Evolutionary conservation across 2,113 vertebrate genomes (phyloP), one percentile per base, ranked within the genome.

Genomic region (Naja naja): DNA sequence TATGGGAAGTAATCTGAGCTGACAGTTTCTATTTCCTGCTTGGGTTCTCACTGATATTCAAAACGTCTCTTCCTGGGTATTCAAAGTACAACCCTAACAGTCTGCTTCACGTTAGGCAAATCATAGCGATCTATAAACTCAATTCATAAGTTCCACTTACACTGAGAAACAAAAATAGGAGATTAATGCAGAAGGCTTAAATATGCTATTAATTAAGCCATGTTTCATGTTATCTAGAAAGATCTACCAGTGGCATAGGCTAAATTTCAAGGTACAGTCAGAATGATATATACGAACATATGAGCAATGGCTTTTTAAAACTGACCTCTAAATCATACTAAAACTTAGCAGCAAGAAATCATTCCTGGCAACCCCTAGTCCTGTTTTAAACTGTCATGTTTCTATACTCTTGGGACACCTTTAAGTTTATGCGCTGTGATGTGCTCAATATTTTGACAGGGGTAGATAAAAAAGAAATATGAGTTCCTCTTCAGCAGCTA

Each of bases 361-460:
- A 86, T 93, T 89, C 88, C 85, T 89, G 64, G 53, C 92, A 25
- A 30, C 58, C 69, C 43, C 39, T 69, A n/a, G 45, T 89, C 43
- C 64, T 43, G 87, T 89, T 81, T 92, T 85, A 91, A 89, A 60
- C 53, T 93, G 88, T 89, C 92, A 93, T 93, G 69, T 89, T 49
- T 58, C 54, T 90, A 34, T 93, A 60, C 92, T 92, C 43, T 74
- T 92, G 87, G 87, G 87, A 92, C 60, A 81, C 52, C 64, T 53
- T 92, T 85, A 89, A 90, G 92, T 90, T 49, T 90, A 85, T 93
- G 64, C 16, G 3, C 92, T 89, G 92, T 93, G 69, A 52, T 89
- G 74, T 89, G 74, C 64, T 93, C 88, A 93, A 58, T 93, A 58
- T 93, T 93, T 93, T 93, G 88, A 93, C 92, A 93, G 56, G 69